Conservation (phyloP, 2,888 invertebrate genomes). For the Allolobophora icterica region DNA sequence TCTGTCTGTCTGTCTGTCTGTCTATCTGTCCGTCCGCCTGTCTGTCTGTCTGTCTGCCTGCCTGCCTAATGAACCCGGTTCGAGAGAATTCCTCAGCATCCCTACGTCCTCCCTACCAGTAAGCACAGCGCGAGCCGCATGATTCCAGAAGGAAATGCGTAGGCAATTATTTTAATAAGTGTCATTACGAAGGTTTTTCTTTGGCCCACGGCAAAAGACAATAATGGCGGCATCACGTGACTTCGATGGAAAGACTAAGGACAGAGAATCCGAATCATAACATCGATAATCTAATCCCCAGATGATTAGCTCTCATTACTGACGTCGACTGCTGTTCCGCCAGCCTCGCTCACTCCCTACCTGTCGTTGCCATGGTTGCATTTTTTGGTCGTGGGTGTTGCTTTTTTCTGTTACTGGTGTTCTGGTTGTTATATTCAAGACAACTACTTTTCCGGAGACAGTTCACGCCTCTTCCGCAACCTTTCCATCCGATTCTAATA, state of each 20-base stretch:
- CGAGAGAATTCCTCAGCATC: background rate
- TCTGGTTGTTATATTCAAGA: background rate
- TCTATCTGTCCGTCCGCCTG: background rate
- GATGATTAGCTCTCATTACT: background rate
- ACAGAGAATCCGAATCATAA: background rate
- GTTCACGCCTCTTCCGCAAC: background rate
- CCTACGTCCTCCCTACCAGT: background rate
- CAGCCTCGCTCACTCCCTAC: background rate
- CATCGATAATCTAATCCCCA: background rate
- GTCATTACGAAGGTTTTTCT: background rate
- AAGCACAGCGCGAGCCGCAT: background rate
- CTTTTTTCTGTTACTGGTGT: too few relatives aligned
- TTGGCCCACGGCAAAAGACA: background rate
- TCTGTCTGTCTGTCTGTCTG: background rate
- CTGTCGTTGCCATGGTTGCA: background rate
- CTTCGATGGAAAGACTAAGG: background rate
- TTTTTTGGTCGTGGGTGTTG: background rate
- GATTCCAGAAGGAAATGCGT: background rate
- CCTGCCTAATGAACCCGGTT: background rate
- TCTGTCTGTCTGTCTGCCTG: background rate
- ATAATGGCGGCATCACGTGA: background rate
- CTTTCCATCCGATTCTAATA: background rate
- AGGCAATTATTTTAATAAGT: slow-evolving; percentile 17
- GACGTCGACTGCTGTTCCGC: background rate
- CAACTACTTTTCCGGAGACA: background rate